Evolutionary conservation across 2,888 invertebrate genomes (phyloP), one percentile per base, ranked within the genome.

Genomic region (Cephus spinipes): DNA sequence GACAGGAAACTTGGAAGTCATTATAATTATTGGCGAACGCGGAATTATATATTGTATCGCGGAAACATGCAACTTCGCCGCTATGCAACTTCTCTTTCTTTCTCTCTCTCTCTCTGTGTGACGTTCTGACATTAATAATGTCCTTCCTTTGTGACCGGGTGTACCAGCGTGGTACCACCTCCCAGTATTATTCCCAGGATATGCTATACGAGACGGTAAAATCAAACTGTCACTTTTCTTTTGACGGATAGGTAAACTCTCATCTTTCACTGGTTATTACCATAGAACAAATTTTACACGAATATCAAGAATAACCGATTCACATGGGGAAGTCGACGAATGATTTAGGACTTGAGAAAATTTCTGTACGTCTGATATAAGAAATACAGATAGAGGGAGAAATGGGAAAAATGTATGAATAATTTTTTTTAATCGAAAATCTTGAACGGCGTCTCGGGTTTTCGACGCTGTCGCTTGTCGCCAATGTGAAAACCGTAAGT

Each of bases 1-100:
- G 40, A 82, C 85, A 84, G 85, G 85, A 85, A 88, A 88, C 86
- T 87, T 87, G 87, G 85, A 86, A 88, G 86, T 88, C 89, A 89
- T 87, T 89, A 90, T 90, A 91, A 91, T 91, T 91, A 91, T 90
- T 88, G 90, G 90, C 83, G 86, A 89, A 87, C 87, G 83, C 84
- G 86, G 90, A 90, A 90, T 91, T 91, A 89, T 89, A 90, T 89
- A 90, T 91, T 89, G 90, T 86, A 86, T 88, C 85, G 85, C 81
- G 78, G 84, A 80, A 76, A 83, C 86, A 85, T 85, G 86, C 86
- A 82, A 86, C 81, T 81, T 35, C 15, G 31, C 34, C n/a, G 79
- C 76, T 87, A 87, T 86, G 86, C 86, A 85, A 83, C 87, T 85
- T 83, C 85, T 82, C 35, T 12, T 0, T 35, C 35, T 35, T 4